Evolutionary conservation across 2,113 vertebrate species (phyloP), one percentile per base, ranked within the genome.

Genomic region (Oncorhynchus gorbuscha): DNA sequence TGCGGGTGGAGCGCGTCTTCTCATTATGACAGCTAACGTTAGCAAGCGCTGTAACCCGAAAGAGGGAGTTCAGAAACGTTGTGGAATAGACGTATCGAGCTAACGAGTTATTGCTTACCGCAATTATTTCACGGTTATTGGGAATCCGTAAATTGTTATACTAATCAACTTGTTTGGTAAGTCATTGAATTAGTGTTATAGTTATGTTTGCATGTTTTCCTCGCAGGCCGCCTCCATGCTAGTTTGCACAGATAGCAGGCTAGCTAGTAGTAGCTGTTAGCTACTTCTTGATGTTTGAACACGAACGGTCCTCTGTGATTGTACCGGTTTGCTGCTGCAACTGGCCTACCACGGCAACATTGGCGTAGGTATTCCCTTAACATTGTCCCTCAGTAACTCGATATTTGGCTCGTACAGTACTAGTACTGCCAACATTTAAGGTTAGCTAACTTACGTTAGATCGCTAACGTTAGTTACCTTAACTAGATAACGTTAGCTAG

Each of bases 11-110:
- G 83, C 79, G 75, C 9, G 86, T 86, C 90, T 86, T 85, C 89
- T 86, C 87, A 88, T 90, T 88, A 90, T 91, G 91, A 93, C 92
- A 92, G 75, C 62, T 49, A 66, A 28, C 9, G 72, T 26, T 49
- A 65, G 67, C 9, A 30, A 65, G 77, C 48, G 62, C 35, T 66
- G 72, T 55, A 20, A 30, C 49, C 61, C 20, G 64, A 8, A 14
- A 39, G 32, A 28, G 30, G 59, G 59, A 55, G 51, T 55, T 30
- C 65, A 28, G 65, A 32, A 67, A 69, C 65, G 11, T 5, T 64
- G 65, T 30, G 6, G n/a, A 32, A 20, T 58, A 58, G 73, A 80
- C 86, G 49, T 55, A 16, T 55, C 14, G 49, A 55, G 51, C 16
- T 16, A 55, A 3, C 12, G 16, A 55, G 68, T 84, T 87, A 82